phyloP scores from a whole-genome alignment of 2,797 vertebrate species.

The Hemibagrus guttatus region DNA sequence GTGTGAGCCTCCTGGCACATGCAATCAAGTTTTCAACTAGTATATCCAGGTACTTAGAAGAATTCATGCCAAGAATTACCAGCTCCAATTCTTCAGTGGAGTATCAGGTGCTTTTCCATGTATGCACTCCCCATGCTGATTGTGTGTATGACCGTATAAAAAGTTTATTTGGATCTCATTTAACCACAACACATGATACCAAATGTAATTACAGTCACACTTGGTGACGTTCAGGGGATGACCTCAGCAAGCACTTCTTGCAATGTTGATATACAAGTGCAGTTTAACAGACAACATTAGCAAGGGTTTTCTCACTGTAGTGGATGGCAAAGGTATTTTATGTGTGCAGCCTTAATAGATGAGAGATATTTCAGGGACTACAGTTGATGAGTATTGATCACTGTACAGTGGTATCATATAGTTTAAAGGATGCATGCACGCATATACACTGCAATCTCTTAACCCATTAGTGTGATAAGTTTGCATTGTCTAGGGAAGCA shows the following conservation, averaged over 20 bases:
- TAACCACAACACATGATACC: not conserved
- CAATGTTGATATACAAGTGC: not conserved
- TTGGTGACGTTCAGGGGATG: not conserved
- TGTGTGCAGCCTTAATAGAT: not conserved
- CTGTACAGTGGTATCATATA: not conserved
- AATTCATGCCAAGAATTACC: not conserved
- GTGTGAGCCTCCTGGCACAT: not conserved
- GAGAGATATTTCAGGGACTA: not conserved
- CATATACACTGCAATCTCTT: not conserved
- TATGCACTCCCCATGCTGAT: not conserved
- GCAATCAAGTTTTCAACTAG: not conserved
- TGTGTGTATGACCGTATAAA: too few relatives aligned
- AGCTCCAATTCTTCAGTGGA: not conserved
- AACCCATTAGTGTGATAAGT: conserved; percentile 2
- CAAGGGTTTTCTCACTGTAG: not conserved
- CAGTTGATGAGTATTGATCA: not conserved
- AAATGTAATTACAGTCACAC: not conserved
- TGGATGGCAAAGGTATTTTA: not conserved
- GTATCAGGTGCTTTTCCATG: not conserved
- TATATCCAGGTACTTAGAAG: not conserved
- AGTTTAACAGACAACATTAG: not conserved
- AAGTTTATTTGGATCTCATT: not conserved
- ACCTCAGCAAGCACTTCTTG: not conserved
- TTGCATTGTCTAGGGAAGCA: conserved; percentile 28
- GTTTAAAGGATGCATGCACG: not conserved